These are phyloP conservation scores for Copidosoma floridanum DNA, from an alignment of 1,140 invertebrate species.

Conservation along the genomic window DNA sequence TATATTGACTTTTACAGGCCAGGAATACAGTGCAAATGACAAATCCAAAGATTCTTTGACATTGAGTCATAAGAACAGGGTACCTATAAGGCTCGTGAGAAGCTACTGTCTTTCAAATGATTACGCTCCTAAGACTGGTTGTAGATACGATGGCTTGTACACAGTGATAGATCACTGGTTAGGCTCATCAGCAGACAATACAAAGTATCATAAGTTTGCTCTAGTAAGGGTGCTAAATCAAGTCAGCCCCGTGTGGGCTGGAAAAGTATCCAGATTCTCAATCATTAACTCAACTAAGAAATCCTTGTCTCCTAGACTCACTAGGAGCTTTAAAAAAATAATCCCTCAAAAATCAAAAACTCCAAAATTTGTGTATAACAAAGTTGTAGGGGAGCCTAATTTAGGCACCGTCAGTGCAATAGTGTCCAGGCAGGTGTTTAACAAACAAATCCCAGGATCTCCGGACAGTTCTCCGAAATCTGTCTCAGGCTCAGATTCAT, in stretches of 20 bases:
- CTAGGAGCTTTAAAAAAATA: conserved; percentile 12
- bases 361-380: conserved; percentile 18
- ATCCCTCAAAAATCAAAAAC: conserved; percentile 5
- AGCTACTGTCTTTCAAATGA: conserved; percentile 46
- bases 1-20: conserved; percentile 45
- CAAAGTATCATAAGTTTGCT: conserved; percentile 46
- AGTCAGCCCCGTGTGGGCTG: conserved; percentile 32
- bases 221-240: conserved; percentile 40
- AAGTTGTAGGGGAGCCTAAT: conserved; percentile 17
- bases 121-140: conserved; percentile 49
- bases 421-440: conserved; percentile 43
- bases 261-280: not conserved
- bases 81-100: conserved; percentile 47
- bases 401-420: conserved; percentile 35
- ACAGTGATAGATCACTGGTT: conserved; percentile 45
- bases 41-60: conserved; percentile 37
- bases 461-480: conserved; percentile 18
- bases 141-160: conserved; percentile 51
- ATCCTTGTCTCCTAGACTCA: conserved; percentile 1
- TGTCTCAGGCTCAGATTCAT: not conserved
- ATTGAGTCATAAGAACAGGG: conserved; percentile 43
- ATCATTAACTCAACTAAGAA: conserved; percentile 1
- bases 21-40: conserved; percentile 29
- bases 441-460: conserved; percentile 30
- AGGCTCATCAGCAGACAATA: conserved; percentile 32